Evolutionary conservation across 2,888 invertebrate species (phyloP), one percentile per base, ranked within the genome.

Genomic region (Sinotaia quadrata): DNA sequence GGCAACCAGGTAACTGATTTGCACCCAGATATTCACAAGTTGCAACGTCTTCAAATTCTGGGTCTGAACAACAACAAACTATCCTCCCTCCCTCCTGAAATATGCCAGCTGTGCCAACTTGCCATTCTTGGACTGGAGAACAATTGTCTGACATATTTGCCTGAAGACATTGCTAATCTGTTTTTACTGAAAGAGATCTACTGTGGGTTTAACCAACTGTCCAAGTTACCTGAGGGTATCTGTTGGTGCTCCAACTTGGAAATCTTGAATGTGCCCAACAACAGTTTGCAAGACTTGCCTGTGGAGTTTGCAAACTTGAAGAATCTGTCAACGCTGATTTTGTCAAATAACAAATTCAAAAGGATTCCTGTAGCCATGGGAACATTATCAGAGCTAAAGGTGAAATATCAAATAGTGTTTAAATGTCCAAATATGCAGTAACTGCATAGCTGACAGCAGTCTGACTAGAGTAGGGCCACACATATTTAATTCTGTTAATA

Each of bases 261-360:
- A 71, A 69, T 71, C n/a, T 72, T 86, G 8, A 84, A 82, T 71
- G 69, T 85, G 29, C 60, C 78, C 41, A 80, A 81, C 54, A 87
- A 87, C 72, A 71, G 77, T 18, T 69, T 87, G 52, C 73, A 75
- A 7, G 68, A 73, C 51, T 76, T 87, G 47, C 86, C 87, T 0
- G 79, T 85, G 7, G 86, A 86, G 66, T 71, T 86, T 15, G 82
- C 79, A 67, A 83, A 83, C 69, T 60, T 86, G 36, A 78, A 79
- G 56, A 77, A 74, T 31, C 74, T 86, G 63, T 78, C 76, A 58
- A 83, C 81, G 15, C 69, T 86, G 21, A 72, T 79, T 54, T 72
- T 87, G n/a, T 75, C 78, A 24, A 79, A 83, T 29, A 82, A 83
- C 68, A 73, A 74, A n/a, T 80, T 84, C 67, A 73, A 76, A 15